A percentile compares a stretch with the other conserved stretches of the same genome.
phyloP scores from a whole-genome alignment of 2,113 vertebrate species.

The Thamnophis sirtalis region DNA sequence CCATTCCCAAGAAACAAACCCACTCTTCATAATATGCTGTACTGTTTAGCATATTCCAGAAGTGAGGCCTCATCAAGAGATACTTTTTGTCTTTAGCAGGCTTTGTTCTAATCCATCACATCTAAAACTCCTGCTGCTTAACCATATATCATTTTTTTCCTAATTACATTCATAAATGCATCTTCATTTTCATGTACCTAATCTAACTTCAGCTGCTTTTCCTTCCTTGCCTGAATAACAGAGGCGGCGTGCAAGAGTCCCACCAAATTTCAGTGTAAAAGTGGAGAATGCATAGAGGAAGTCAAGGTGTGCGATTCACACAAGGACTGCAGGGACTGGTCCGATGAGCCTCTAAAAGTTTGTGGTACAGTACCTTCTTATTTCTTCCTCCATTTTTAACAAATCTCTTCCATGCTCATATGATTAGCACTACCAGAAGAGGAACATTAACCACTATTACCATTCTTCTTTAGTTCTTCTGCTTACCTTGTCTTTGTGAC shows the following conservation, averaged over 20 bases:
- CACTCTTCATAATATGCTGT: neutral
- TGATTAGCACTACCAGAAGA: constrained; percentile 58
- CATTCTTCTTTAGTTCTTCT: constrained; percentile 49
- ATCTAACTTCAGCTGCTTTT: constrained; percentile 59
- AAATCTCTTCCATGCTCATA: constrained; percentile 52
- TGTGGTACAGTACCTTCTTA: constrained; percentile 83
- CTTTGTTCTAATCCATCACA: constrained; percentile 23
- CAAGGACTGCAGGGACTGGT: constrained; percentile 96
- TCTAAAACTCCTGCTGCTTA: constrained; percentile 48
- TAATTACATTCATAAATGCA: constrained; percentile 49
- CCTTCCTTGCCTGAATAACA: constrained; percentile 71
- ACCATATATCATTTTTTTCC: constrained; percentile 45
- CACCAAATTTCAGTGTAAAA: constrained; percentile 91
- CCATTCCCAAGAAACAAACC: neutral
- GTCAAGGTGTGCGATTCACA: constrained; percentile 90
- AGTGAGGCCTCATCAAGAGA: constrained; percentile 30
- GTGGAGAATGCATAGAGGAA: constrained; percentile 92
- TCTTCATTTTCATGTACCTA: constrained; percentile 43
- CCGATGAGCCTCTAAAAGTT: constrained; percentile 92
- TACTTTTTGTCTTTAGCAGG: constrained; percentile 17
- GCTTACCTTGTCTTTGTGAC: constrained; percentile 24
- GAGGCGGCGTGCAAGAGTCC: constrained; percentile 88
- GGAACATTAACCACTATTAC: constrained; percentile 58
- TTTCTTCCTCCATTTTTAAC: constrained; percentile 63
- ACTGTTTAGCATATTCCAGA: neutral